Conservation (phyloP, 2,888 invertebrate genomes). For the Cylloceria caligata region DNA sequence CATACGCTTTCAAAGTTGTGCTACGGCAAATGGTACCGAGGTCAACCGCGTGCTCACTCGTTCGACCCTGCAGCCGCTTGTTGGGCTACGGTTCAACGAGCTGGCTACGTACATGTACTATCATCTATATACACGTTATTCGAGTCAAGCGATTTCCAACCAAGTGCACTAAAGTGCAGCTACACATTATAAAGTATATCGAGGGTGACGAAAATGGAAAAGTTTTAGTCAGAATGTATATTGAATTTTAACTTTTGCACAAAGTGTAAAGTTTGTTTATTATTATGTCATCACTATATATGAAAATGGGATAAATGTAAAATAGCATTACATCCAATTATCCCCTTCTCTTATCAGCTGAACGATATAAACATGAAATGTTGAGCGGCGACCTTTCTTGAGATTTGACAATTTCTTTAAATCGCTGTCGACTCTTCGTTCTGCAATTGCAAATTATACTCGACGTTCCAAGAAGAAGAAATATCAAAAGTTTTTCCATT, state of each 20-base stretch:
- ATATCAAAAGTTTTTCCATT: too few relatives aligned
- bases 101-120: slow-evolving; percentile 30
- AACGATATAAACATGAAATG: too few relatives aligned
- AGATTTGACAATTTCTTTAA: too few relatives aligned
- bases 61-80: slow-evolving; percentile 24
- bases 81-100: slow-evolving; percentile 44
- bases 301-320: too few relatives aligned
- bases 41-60: slow-evolving; percentile 51
- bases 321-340: too few relatives aligned
- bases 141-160: slow-evolving; percentile 20
- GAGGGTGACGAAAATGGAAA: not conserved
- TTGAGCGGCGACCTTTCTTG: too few relatives aligned
- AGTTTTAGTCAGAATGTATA: not conserved
- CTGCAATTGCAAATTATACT: too few relatives aligned
- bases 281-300: too few relatives aligned
- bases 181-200: not conserved
- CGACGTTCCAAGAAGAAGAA: too few relatives aligned
- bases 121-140: slow-evolving; percentile 19
- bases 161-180: not conserved
- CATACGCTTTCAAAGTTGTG: slow-evolving; percentile 40
- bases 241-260: not conserved
- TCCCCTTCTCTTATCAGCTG: too few relatives aligned
- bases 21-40: slow-evolving; percentile 51
- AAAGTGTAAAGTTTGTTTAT: too few relatives aligned
- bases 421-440: too few relatives aligned